Evolutionary conservation across 2,888 invertebrate genomes (phyloP).

Genomic region (Stegana nigrithorax): DNA sequence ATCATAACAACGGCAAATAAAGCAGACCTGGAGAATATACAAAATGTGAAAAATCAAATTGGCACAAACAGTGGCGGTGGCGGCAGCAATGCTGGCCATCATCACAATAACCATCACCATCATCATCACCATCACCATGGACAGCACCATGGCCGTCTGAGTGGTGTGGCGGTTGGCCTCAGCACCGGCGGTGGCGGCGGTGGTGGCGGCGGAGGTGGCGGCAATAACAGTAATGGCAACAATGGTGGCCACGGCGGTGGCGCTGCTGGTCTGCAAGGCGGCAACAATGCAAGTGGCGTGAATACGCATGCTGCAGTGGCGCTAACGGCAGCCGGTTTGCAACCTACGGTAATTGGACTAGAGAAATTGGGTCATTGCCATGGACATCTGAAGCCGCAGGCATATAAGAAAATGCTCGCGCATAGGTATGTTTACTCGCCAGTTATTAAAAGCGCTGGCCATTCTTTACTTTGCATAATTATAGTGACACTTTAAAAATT

Average conservation of each 20-base stretch:
- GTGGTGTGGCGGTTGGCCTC: neutral
- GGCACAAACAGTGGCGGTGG: too few species aligned
- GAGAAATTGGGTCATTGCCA: constrained; percentile 58
- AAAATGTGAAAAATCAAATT: constrained; percentile 66
- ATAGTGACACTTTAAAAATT: too few species aligned
- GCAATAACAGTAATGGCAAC: too few species aligned
- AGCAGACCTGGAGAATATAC: constrained; percentile 67
- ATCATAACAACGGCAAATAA: constrained; percentile 39
- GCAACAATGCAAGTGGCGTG: neutral
- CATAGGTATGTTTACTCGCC: constrained; percentile 54
- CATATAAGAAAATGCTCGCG: constrained; percentile 62
- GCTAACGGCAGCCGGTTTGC: constrained; percentile 24
- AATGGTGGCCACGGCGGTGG: too few species aligned
- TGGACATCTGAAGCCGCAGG: constrained; percentile 49
- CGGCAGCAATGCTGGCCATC: constrained; percentile 22
- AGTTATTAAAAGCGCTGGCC: too few species aligned
- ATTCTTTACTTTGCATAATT: too few species aligned
- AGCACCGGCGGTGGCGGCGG: too few species aligned
- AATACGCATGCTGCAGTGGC: constrained; percentile 19
- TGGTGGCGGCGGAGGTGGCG: too few species aligned
- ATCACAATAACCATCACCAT: too few species aligned
- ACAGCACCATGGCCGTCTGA: neutral
- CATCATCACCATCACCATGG: constrained; percentile 22
- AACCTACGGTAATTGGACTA: constrained; percentile 30
- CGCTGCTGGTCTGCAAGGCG: too few species aligned